Base-by-base conservation (phyloP, 2,797 vertebrate species). In the Monodelphis domestica region DNA sequence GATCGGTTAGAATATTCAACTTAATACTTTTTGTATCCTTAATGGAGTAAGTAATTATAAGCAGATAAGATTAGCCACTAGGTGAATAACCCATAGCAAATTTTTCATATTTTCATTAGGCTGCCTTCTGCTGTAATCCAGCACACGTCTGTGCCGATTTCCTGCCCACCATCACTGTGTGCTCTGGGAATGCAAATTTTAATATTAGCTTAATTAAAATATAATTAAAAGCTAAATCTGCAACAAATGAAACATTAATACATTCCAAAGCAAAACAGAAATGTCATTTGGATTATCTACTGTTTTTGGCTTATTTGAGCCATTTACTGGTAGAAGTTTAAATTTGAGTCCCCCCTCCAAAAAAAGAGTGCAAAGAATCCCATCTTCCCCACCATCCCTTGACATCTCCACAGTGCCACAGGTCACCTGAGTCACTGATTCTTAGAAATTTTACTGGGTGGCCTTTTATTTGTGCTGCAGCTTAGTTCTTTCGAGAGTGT, bases 181-280 rank as follows among this genome's bases (percentile, higher is more conserved):
- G 56, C 50, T 59, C 50, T 90, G 52, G 93, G 29, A 33, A 91
- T 91, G 91, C n/a, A 63, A 91, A 94, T 94, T 94, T 95, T 94
- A 92, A 95, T 91, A 93, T 92, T 94, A 84, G 26, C 57, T 84
- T 95, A 95, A 94, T 17, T 95, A 95, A 94, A 96, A 93, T 94
- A 4, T 95, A 95, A 92, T 94, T 95, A 56, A 70, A 94, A 95
- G 93, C 88, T 91, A 92, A 91, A 91, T 59, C 21, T 92, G 88
- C 28, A 90, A 29, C 29, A 95, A 84, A 78, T 94, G 93, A n/a
- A 91, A 45, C 93, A 89, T 59, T 92, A 89, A 95, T 87, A 38
- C n/a, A 92, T 95, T 90, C 12, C 88, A 87, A 96, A 95, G 54
- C 56, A 88, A 96, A 93, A 89, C 33, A 90, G 50, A 95, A 92